A percentile compares a stretch with the other conserved stretches of the same genome.
These are phyloP conservation scores for Chalcis sispes DNA, from an alignment of 2,888 invertebrate species.

Conservation along the genomic window DNA sequence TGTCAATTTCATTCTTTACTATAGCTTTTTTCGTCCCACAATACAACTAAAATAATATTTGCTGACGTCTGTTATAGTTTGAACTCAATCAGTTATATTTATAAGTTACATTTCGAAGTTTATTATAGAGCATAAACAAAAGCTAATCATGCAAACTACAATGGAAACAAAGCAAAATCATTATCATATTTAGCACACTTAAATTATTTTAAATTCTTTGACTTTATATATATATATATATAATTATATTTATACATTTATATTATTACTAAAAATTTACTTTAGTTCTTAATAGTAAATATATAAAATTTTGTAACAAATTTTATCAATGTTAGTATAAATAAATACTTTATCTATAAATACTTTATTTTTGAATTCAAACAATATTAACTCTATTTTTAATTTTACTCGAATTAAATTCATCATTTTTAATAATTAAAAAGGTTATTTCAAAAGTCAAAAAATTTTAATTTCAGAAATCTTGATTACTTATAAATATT, in stretches of 20 bases:
- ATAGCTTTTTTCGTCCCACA: conserved; percentile 24
- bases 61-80: conserved; percentile 19
- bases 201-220: conserved; percentile 5
- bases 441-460: neutral
- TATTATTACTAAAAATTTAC: too few species aligned
- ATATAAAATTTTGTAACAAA: too few species aligned
- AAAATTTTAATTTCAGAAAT: neutral
- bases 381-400: too few species aligned
- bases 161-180: conserved; percentile 4
- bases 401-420: too few species aligned
- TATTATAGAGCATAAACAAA: conserved; percentile 43
- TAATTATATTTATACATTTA: too few species aligned
- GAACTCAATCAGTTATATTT: conserved; percentile 18
- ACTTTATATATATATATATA: too few species aligned
- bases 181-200: neutral
- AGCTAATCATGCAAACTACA: conserved; percentile 18
- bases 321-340: too few species aligned
- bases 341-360: too few species aligned
- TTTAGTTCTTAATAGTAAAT: too few species aligned
- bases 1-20: conserved; percentile 9
- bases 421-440: too few species aligned
- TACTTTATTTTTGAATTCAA: too few species aligned
- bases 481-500: too few species aligned
- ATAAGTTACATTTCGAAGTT: conserved; percentile 34
- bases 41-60: conserved; percentile 43